These are phyloP conservation scores for Achlya flavicornis DNA, from an alignment of 2,888 invertebrate genomes.

Conservation along the genomic window DNA sequence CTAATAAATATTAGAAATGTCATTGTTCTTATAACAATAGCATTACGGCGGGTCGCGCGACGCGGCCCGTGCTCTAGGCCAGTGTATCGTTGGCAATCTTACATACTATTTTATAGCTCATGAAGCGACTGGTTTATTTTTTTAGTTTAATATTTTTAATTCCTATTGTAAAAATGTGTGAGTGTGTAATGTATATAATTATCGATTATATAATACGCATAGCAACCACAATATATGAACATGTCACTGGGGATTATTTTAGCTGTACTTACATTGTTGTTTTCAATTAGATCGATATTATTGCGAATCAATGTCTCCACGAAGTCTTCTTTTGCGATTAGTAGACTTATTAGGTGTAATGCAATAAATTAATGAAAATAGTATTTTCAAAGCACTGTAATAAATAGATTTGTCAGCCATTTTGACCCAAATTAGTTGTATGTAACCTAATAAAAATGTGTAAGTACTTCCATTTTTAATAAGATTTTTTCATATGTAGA, in stretches of 20 bases:
- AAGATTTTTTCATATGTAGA: constrained; percentile 79
- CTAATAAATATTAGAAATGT: constrained; percentile 60
- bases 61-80: constrained; percentile 65
- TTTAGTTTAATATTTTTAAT: constrained; percentile 76
- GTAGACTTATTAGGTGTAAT: constrained; percentile 67
- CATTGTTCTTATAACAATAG: constrained; percentile 60
- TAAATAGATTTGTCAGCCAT: constrained; percentile 76
- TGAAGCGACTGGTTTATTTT: constrained; percentile 81
- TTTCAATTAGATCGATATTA: constrained; percentile 50
- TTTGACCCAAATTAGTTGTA: constrained; percentile 78
- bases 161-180: constrained; percentile 81
- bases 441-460: constrained; percentile 67
- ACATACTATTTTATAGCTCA: constrained; percentile 77
- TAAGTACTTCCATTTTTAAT: constrained; percentile 83
- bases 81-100: constrained; percentile 80
- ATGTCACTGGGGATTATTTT: constrained; percentile 58
- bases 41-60: constrained; percentile 39
- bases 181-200: constrained; percentile 79
- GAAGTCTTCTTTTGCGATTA: constrained; percentile 73
- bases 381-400: constrained; percentile 71
- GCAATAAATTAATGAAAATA: constrained; percentile 65
- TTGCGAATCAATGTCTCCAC: constrained; percentile 62
- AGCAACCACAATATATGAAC: constrained; percentile 52
- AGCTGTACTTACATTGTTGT: constrained; percentile 58
- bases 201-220: constrained; percentile 64